Percentiles rank a stretch among this genome's conserved stretches.
Evolutionary conservation across 2,888 invertebrate species (phyloP).

Genomic region (Chrysotoxum bicinctum): DNA sequence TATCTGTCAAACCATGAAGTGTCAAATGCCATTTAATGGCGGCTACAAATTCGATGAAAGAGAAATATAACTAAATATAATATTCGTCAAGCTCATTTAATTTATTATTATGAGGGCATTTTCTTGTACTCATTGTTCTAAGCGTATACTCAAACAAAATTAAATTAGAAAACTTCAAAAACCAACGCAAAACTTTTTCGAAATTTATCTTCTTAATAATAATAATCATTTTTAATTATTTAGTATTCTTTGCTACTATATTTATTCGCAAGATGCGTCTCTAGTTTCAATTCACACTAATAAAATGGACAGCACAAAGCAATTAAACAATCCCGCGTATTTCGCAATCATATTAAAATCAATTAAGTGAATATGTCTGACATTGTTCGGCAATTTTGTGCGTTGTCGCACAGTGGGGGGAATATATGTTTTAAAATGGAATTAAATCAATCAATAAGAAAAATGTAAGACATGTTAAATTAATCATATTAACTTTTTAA

Average conservation of each 20-base stretch:
- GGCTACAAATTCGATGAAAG: too few relatives aligned
- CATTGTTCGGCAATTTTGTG: conserved; percentile 15
- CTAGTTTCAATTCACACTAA: neutral
- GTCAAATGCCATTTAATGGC: too few relatives aligned
- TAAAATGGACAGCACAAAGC: conserved; percentile 1
- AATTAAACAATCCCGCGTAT: conserved; percentile 26
- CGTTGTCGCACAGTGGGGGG: neutral
- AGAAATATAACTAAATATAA: too few relatives aligned
- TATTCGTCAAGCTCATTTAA: too few relatives aligned
- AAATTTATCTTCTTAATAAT: neutral
- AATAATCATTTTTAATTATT: conserved; percentile 19
- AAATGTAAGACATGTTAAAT: neutral
- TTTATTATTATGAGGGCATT: too few relatives aligned
- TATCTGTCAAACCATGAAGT: too few relatives aligned
- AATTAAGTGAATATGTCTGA: conserved; percentile 25
- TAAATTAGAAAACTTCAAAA: neutral
- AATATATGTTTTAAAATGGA: neutral
- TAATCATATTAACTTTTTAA: too few relatives aligned
- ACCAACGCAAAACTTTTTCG: neutral
- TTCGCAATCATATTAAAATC: conserved; percentile 12
- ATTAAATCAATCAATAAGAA: neutral
- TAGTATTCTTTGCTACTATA: neutral
- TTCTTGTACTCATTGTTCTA: too few relatives aligned
- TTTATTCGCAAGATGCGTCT: neutral
- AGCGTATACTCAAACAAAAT: neutral